Evolutionary conservation across 2,797 vertebrate genomes (phyloP).

Genomic region (Iguana delicatissima): DNA sequence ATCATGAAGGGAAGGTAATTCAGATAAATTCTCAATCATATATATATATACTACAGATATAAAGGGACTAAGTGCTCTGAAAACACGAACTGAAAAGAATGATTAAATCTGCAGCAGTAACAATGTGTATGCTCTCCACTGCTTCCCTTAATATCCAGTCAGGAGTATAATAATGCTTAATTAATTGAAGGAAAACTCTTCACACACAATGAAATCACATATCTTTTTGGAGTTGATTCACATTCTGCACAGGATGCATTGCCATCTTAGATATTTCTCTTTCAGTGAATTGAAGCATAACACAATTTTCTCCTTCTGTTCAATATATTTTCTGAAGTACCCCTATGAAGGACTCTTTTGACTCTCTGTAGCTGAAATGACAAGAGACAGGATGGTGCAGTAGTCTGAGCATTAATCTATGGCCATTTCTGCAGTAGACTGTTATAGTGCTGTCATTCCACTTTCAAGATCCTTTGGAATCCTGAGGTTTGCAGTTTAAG

Average conservation of each 20-base stretch:
- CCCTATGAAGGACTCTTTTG: no score
- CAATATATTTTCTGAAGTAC: neutral
- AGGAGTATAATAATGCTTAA: constrained; percentile 39
- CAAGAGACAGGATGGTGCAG: no score
- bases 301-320: constrained; percentile 28
- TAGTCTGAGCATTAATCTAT: no score
- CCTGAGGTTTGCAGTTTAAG: no score
- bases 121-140: constrained; percentile 37
- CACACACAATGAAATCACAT: constrained; percentile 49
- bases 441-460: no score
- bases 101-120: constrained; percentile 33
- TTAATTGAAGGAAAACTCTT: constrained; percentile 51
- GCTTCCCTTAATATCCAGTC: constrained; percentile 30
- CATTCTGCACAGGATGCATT: constrained; percentile 3
- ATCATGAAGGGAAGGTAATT: neutral
- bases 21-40: constrained; percentile 27
- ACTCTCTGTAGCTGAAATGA: no score
- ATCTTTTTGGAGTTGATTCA: constrained; percentile 36
- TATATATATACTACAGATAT: neutral
- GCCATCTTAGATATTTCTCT: constrained; percentile 31
- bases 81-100: neutral
- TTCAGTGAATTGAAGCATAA: constrained; percentile 37
- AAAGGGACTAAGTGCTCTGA: constrained; percentile 28
- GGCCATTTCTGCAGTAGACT: no score
- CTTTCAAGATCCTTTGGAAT: no score